Conservation (phyloP, 37 sponge, comb jelly and placozoan species). For the Axinella damicornis region DNA sequence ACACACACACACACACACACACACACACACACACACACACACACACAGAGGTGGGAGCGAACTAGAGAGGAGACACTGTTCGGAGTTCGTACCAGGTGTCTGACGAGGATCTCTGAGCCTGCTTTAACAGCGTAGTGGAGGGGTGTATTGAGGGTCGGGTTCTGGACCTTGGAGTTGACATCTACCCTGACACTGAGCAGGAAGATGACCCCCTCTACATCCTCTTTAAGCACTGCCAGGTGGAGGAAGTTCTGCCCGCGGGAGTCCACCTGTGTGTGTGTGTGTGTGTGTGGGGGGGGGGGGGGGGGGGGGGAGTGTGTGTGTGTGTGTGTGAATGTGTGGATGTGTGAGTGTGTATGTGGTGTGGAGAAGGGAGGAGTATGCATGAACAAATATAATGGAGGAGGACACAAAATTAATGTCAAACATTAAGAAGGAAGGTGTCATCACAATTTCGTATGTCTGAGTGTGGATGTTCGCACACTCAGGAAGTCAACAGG, state of each 20-base stretch:
- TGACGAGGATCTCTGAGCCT: constrained; percentile 86
- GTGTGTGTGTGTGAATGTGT: not conserved
- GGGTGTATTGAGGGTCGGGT: constrained; percentile 73
- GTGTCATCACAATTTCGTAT: too few species aligned
- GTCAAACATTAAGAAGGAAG: too few species aligned
- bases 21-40: too few species aligned
- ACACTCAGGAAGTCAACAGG: too few species aligned
- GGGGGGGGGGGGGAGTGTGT: not conserved
- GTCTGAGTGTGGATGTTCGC: too few species aligned
- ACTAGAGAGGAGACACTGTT: too few species aligned
- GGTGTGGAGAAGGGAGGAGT: not conserved
- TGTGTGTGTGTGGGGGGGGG: not conserved
- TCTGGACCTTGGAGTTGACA: constrained; percentile 85
- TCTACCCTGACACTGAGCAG: constrained; percentile 87
- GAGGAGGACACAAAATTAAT: too few species aligned
- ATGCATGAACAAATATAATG: not conserved
- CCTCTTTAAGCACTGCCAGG: constrained; percentile 80
- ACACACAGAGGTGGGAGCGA: too few species aligned
- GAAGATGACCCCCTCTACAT: constrained; percentile 88
- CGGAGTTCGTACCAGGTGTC: constrained; percentile 80
- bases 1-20: too few species aligned
- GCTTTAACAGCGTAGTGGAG: constrained; percentile 92
- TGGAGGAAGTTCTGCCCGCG: constrained; percentile 90
- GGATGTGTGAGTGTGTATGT: not conserved
- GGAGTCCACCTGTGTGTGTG: constrained; percentile 68